Base-by-base conservation (phyloP, 2,888 invertebrate species). In the Lutraria lutraria region DNA sequence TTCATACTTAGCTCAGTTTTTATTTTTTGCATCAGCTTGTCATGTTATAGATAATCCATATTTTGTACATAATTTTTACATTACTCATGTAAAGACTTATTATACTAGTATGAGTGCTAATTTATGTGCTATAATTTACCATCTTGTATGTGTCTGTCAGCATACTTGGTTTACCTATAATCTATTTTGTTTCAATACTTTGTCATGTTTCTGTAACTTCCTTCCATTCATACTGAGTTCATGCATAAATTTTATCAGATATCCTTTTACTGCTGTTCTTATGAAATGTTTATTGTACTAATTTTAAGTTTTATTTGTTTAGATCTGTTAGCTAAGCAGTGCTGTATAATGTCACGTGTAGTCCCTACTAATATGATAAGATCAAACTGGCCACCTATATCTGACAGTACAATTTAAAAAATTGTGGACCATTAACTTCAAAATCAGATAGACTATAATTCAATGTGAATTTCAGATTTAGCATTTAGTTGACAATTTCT, bases 61-160 rank as follows among this genome's bases (percentile, higher is more conserved):
- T 76, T 76, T 76, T 76, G 76, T 76, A 76, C 76, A 76, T 76
- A 76, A 76, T 76, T 31, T 76, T 76, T 76, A 76, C 76, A 76
- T 76, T 34, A 68, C 63, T 25, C 25, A 21, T 25, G 25, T 68
- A 68, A 68, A 10, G n/a, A 68, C 25, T 43, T 68, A 68, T 25
- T 68, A 68, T 68, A 25, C 25, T 25, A n/a, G 63, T 68, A 68
- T 68, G 63, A 68, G 63, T 68, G 63, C 63, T 76, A 76, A 76
- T 76, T 31, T 76, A 76, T 34, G 34, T 34, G 29, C 16, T 76
- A 76, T 19, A 16, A 31, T 34, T 13, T 31, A 76, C 34, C 31
- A 19, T 76, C 16, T 72, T 4, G 29, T 68, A 34, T 76, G 31
- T 34, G 29, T 31, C 76, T 76, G 31, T 72, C 72, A 15, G 2